A percentile compares a stretch with the other conserved stretches of the same genome.
Evolutionary conservation across 2,797 vertebrate genomes (phyloP).

Genomic region (Chaetophractus vellerosus): DNA sequence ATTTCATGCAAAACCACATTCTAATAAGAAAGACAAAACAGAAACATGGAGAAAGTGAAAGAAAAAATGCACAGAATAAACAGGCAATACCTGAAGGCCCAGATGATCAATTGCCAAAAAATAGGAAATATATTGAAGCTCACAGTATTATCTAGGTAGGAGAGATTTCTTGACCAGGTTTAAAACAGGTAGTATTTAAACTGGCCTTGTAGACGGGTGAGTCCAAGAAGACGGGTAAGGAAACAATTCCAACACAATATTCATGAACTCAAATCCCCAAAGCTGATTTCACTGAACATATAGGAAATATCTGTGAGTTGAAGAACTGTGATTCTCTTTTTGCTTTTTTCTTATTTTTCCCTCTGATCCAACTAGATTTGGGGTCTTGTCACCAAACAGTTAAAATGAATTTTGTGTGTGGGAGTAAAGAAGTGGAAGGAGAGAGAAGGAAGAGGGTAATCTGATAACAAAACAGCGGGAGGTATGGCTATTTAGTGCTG

Average conservation of each 20-base stretch:
- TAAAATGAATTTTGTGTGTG: neutral
- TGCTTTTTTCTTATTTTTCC: neutral
- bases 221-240: neutral
- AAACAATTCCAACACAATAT: neutral
- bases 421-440: neutral
- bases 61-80: neutral
- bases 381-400: conserved; percentile 11
- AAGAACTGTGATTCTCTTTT: neutral
- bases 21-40: conserved; percentile 50
- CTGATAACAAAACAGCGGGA: neutral
- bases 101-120: conserved; percentile 37
- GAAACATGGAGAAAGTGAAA: neutral
- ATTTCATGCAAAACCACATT: neutral
- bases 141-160: neutral
- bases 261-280: conserved; percentile 23
- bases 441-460: neutral
- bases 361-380: neutral
- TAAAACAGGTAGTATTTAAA: conserved; percentile 37
- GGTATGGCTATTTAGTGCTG: neutral
- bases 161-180: neutral
- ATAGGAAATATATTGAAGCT: conserved; percentile 12
- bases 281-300: neutral
- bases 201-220: neutral
- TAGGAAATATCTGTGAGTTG: conserved; percentile 25
- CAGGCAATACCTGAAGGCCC: neutral